Evolutionary conservation across 2,888 invertebrate genomes (phyloP), one percentile per base, ranked within the genome.

Genomic region (Agrypnus murinus): DNA sequence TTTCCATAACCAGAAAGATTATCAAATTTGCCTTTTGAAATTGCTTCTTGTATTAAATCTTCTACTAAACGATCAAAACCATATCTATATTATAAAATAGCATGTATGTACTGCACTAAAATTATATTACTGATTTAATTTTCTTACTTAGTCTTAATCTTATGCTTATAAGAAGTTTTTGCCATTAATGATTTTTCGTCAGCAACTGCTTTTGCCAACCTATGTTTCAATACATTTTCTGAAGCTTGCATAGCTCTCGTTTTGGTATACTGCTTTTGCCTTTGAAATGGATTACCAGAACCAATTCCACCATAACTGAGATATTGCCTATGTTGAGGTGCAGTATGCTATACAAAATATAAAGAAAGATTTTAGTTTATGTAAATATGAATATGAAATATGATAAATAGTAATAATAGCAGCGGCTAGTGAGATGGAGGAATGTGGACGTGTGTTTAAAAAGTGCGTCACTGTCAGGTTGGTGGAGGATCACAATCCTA

Each of bases 1-100:
- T 96, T 95, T 9, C 97, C 97, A 75, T 88, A 88, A 0, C 96
- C 95, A 31, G 90, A 88, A 3, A 97, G 86, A 84, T 97, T 95
- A 76, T 92, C 92, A 84, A 97, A 97, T 80, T 97, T 95, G 0
- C 97, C 97, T 83, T 92, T 92, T 0, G 92, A 92, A 90, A 97
- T 96, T 0, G 96, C 92, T 81, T 96, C 95, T 79, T 95, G 95
- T 75, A 97, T 97, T 71, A 96, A 87, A 87, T 97, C 97, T 84
- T 97, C 97, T 0, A 96, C 96, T 0, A 97, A 86, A 63, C 96
- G 90, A 74, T 97, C 96, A 78, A 95, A 92, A 0, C 95, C 95
- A 81, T 91, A 91, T 72, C 88, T 85, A 25, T 25, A n/a, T n/a
- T n/a, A n/a, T n/a, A n/a, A n/a, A n/a, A n/a, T n/a, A n/a, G n/a